Percentiles rank a stretch among this genome's conserved stretches.
Evolutionary conservation across 2,888 invertebrate genomes (phyloP).

Genomic region (Drosophila limbata): DNA sequence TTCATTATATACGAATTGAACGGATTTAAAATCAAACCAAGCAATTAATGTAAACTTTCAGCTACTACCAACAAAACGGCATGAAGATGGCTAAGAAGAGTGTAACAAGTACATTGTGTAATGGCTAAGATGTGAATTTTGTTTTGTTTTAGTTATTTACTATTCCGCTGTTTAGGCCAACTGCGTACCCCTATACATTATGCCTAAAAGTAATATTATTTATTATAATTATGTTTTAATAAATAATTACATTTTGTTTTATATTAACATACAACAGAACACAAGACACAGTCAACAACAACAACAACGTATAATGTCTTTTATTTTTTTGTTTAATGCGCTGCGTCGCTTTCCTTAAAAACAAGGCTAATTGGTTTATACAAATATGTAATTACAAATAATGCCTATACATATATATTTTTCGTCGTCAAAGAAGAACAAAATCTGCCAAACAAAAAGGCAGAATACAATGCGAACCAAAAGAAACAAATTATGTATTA

Average conservation of each 20-base stretch:
- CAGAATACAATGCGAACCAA: constrained; percentile 73
- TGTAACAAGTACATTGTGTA: constrained; percentile 27
- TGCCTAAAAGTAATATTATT: constrained; percentile 76
- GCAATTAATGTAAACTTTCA: constrained; percentile 28
- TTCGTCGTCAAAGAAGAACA: constrained; percentile 58
- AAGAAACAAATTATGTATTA: constrained; percentile 80
- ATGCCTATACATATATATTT: constrained; percentile 51
- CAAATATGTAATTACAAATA: constrained; percentile 57
- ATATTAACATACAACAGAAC: constrained; percentile 61
- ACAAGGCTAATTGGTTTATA: constrained; percentile 59
- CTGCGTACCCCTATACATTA: constrained; percentile 56
- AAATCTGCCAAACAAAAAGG: constrained; percentile 24
- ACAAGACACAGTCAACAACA: constrained; percentile 53
- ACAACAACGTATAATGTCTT: constrained; percentile 30
- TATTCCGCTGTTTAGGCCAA: constrained; percentile 62
- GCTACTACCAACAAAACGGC: constrained; percentile 16
- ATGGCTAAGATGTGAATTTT: constrained; percentile 50
- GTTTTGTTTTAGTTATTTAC: constrained; percentile 50
- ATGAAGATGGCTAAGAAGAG: constrained; percentile 4
- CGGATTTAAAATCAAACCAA: constrained; percentile 13
- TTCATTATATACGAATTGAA: constrained; percentile 26
- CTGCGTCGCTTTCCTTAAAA: constrained; percentile 62
- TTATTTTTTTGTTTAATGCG: constrained; percentile 63
- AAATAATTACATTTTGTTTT: constrained; percentile 79
- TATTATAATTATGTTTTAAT: constrained; percentile 80